Base-by-base conservation (phyloP, 2,113 vertebrate genomes). In the Chaetops frenatus region DNA sequence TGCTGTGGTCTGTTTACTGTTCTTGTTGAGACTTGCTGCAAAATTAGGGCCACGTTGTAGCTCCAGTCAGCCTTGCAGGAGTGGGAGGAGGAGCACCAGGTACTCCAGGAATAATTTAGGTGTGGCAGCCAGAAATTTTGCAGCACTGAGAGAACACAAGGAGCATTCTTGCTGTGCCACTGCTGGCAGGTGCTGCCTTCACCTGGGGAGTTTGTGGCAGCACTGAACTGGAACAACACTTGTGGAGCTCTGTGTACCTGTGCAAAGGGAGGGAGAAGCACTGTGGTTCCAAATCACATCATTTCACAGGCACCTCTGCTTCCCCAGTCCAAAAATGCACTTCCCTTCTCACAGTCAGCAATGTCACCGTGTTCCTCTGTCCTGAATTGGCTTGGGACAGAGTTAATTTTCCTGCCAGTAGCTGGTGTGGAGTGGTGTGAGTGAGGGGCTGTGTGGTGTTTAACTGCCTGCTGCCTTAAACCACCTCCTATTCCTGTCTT, bases 31-130 rank as follows among this genome's bases (percentile, higher is more conserved):
- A 90, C 88, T 83, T 86, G 86, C 76, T 83, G 76, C 72, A 86
- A 65, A 93, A 84, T 67, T 15, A 56, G 82, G 72, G 79, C 71
- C 93, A 64, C 31, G n/a, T 15, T 86, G 79, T 40, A 90, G 71
- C 51, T 93, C 36, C 76, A 64, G 6, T 60, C 35, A 86, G 76
- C 90, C 79, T 4, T 28, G 56, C 74, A 83, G 81, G 71, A 82
- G 47, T 38, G 62, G 58, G 81, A 95, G 96, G 85, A 95, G 82
- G 51, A 93, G 85, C 71, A 65, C 27, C 57, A 60, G 90, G 85
- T 90, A 90, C 67, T 94, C 80, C 92, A 96, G 93, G 96, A 95
- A 83, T 78, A 90, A 62, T 42, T 81, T 9, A 60, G 72, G 60
- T 86, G 85, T 64, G 76, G 72, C 92, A 81, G 80, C 8, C 74